Percentiles rank a stretch among this genome's conserved stretches.
Evolutionary conservation across 1,140 invertebrate species (phyloP).

Genomic region (Drosophila virilis): DNA sequence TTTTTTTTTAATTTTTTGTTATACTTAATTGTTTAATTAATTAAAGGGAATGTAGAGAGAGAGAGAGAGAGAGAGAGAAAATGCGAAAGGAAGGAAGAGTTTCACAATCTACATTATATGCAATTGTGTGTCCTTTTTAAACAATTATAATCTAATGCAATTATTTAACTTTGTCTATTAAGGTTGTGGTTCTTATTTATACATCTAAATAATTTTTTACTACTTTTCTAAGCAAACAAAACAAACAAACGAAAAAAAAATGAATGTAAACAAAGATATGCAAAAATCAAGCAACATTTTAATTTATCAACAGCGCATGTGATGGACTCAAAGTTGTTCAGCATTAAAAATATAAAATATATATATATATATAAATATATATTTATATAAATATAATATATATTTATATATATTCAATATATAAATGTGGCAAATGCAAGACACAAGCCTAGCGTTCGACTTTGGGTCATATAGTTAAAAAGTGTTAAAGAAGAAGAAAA

Average conservation of each 20-base stretch:
- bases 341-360: neutral
- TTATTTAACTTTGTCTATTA: conserved; percentile 75
- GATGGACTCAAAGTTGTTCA: conserved; percentile 66
- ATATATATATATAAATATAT: conserved; percentile 16
- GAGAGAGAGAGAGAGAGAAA: neutral
- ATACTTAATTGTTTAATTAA: conserved; percentile 42
- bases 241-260: conserved; percentile 33
- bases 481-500: conserved; percentile 34
- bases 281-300: conserved; percentile 53
- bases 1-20: conserved; percentile 47
- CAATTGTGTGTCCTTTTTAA: conserved; percentile 52
- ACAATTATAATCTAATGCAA: conserved; percentile 60
- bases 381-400: conserved; percentile 1
- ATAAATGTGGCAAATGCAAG: conserved; percentile 31
- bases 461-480: conserved; percentile 73
- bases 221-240: conserved; percentile 69
- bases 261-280: conserved; percentile 15
- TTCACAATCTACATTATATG: conserved; percentile 35
- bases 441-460: conserved; percentile 46
- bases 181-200: conserved; percentile 82
- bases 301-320: conserved; percentile 83
- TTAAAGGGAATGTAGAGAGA: neutral
- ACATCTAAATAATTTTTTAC: conserved; percentile 64
- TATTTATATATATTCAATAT: conserved; percentile 10
- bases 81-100: neutral